A percentile compares a stretch with the other conserved stretches of the same genome.
Conservation (phyloP, 2,113 vertebrate species). For the Thamnaconus septentrionalis region DNA sequence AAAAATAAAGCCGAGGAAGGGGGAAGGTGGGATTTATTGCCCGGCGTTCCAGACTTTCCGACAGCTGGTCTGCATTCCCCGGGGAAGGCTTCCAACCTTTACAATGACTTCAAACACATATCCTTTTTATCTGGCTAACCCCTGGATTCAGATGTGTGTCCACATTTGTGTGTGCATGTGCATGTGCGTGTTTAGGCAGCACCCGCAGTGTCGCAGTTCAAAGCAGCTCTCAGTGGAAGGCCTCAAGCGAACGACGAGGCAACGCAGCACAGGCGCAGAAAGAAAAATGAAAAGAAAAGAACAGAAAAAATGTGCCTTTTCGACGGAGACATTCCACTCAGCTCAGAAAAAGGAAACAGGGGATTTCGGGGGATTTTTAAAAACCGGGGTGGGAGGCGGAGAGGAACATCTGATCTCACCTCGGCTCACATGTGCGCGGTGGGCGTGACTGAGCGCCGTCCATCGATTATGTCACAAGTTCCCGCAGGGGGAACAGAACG, state of each 20-base stretch:
- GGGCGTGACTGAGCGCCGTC: background rate
- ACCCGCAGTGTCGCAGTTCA: constrained; percentile 17
- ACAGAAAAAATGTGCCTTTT: constrained; percentile 42
- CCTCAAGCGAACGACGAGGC: constrained; percentile 17
- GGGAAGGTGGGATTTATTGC: background rate
- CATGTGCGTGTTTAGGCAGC: background rate
- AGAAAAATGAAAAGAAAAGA: constrained; percentile 6
- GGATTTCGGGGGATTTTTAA: constrained; percentile 33
- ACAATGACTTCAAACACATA: constrained; percentile 22
- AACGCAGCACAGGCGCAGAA: background rate
- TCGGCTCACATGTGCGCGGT: background rate
- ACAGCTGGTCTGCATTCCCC: background rate
- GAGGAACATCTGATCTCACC: constrained; percentile 27
- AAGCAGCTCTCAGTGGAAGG: constrained; percentile 27
- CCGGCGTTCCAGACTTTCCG: background rate
- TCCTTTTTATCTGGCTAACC: constrained; percentile 19
- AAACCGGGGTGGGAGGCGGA: no score
- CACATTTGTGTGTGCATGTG: constrained; percentile 4
- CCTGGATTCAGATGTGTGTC: background rate
- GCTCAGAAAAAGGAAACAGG: constrained; percentile 26
- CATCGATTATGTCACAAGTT: background rate
- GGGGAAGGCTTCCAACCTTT: constrained; percentile 5
- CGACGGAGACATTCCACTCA: constrained; percentile 30
- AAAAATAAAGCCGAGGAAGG: background rate
- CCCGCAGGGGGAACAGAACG: background rate